Conservation (phyloP, 2,113 vertebrate species). For the Gasterosteus nipponicus region DNA sequence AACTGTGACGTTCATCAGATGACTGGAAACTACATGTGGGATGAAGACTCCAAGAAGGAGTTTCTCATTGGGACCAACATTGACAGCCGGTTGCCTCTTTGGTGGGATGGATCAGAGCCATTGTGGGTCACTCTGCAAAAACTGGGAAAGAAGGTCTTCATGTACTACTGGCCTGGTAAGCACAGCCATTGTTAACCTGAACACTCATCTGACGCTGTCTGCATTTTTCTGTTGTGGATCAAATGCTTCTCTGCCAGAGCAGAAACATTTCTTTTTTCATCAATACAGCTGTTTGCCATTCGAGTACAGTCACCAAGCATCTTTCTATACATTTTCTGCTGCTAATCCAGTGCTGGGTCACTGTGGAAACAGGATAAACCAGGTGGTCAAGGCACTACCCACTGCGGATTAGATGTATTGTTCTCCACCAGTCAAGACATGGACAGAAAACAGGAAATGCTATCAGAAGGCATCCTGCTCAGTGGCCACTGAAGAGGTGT, state of each 20-base stretch:
- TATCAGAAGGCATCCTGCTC: too few relatives aligned
- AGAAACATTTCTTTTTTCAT: neutral
- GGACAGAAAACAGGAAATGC: too few relatives aligned
- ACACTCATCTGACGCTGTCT: neutral
- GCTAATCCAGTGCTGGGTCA: too few relatives aligned
- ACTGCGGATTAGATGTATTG: too few relatives aligned
- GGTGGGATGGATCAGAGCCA: constrained; percentile 96
- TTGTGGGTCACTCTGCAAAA: constrained; percentile 94
- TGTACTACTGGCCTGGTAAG: constrained; percentile 98
- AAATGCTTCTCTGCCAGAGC: neutral
- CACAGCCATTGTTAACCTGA: neutral
- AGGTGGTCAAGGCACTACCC: too few relatives aligned
- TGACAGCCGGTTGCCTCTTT: constrained; percentile 89
- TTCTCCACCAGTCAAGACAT: too few relatives aligned
- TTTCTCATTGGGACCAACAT: constrained; percentile 91
- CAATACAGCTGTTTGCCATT: neutral
- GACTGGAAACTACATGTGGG: constrained; percentile 97
- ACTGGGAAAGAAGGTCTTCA: constrained; percentile 85
- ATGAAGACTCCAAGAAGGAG: constrained; percentile 82
- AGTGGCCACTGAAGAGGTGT: too few relatives aligned
- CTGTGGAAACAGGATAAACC: too few relatives aligned
- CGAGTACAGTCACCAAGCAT: too few relatives aligned
- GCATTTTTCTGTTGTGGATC: neutral
- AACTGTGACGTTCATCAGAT: constrained; percentile 93
- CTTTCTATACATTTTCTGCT: too few relatives aligned